Base-by-base conservation (phyloP, 1,140 invertebrate genomes). In the Rhyzopertha dominica region DNA sequence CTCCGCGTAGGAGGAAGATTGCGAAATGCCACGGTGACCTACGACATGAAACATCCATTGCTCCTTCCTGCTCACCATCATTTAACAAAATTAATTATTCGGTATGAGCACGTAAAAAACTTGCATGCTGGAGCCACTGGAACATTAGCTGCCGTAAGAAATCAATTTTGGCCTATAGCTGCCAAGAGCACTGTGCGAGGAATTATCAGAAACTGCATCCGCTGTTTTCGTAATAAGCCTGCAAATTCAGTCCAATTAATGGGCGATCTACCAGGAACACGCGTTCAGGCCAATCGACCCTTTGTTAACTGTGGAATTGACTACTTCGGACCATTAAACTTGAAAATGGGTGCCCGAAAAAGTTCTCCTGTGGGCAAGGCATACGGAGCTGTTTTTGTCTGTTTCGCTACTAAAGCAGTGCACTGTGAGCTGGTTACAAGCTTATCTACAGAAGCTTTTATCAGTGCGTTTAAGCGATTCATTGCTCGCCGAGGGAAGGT, bases 351-450 rank as follows among this genome's bases (percentile, higher is more conserved):
- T 5, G 9, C 4, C 4, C 14, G 31, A 5, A 24, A 39, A 2
- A 19, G 30, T 30, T 41, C 5, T 26, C 25, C 23, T 43, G 25
- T 37, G 5, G 48, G 39, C 14, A 69, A 69, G 42, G 36, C 43
- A 4, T 70, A 62, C 32, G 51, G 63, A 2, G 61, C 52, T 2
- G 7, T 74, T 4, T 70, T 70, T 25, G 59, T 61, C 0, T 69
- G 68, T 29, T 35, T 52, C 24, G 59, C 46, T 35, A 53, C 54
- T 7, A 59, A 53, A 22, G 54, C 58, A 8, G 41, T 63, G 13
- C 59, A 66, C 28, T 23, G 63, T 2, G 61, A 65, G 22, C 16
- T 58, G 1, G 47, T 58, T 2, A 32, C 39, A 22, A 38, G 49
- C 30, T 22, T 54, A 5, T 42, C 48, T 0, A 29, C 50, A 1